phyloP scores from a whole-genome alignment of 2,888 invertebrate species.

The Watsonalla binaria region DNA sequence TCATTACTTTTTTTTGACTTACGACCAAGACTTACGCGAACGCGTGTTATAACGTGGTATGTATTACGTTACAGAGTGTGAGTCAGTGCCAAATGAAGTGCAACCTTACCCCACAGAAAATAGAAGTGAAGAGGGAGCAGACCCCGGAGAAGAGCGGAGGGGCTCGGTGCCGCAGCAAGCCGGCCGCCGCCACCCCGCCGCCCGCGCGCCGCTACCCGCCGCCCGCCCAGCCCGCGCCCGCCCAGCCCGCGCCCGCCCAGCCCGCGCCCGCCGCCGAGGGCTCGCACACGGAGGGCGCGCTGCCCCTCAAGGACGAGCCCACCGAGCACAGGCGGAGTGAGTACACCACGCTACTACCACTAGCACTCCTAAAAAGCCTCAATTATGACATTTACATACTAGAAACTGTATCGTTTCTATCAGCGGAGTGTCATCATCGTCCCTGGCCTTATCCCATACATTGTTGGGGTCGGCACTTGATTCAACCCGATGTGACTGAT shows the following conservation, averaged over 20 bases:
- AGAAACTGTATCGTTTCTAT: no score
- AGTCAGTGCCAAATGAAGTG: neutral
- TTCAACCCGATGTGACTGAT: no score
- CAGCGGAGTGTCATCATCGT: no score
- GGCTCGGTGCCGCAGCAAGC: constrained; percentile 53
- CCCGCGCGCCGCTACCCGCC: constrained; percentile 58
- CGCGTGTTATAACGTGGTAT: neutral
- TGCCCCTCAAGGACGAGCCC: constrained; percentile 47
- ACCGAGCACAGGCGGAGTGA: constrained; percentile 58
- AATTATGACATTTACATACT: no score
- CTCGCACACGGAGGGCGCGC: constrained; percentile 56
- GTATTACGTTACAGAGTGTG: neutral
- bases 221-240: constrained; percentile 63
- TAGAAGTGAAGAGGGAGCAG: constrained; percentile 66
- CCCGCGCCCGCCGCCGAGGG: constrained; percentile 63
- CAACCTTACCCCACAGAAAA: constrained; percentile 48
- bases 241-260: constrained; percentile 62
- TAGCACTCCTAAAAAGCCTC: no score
- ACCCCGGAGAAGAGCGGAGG: constrained; percentile 60
- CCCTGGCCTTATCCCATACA: no score
- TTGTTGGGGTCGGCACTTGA: no score
- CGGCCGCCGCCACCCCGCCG: constrained; percentile 49
- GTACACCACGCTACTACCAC: constrained; percentile 12
- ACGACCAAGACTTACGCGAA: no score
- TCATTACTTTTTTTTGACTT: no score